These are phyloP conservation scores for Hypocryptadius cinnamomeus DNA, from an alignment of 2,113 vertebrate genomes.

Conservation along the genomic window DNA sequence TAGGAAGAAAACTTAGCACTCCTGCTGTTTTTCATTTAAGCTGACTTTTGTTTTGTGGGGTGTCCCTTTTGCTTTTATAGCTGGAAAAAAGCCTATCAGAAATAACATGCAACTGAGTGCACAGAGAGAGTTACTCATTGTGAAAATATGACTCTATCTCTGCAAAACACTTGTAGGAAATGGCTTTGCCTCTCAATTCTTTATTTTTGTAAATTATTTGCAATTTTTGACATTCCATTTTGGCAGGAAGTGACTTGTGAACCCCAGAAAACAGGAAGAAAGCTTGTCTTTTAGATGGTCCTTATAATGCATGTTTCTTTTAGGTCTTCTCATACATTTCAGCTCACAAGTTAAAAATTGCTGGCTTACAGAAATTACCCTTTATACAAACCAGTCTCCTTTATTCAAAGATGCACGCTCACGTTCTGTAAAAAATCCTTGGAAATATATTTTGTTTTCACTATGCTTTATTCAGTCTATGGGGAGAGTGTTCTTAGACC, in stretches of 20 bases:
- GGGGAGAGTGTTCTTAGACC: background rate
- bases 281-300: background rate
- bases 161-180: background rate
- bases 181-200: background rate
- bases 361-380: background rate
- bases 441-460: background rate
- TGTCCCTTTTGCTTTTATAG: background rate
- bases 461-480: background rate
- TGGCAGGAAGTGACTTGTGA: background rate
- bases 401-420: background rate
- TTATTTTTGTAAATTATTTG: background rate
- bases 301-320: background rate
- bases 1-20: background rate
- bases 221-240: background rate
- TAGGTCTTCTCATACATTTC: background rate
- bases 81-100: background rate
- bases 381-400: background rate
- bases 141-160: background rate
- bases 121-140: background rate
- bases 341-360: background rate
- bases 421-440: background rate
- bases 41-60: background rate
- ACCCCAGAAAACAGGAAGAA: background rate
- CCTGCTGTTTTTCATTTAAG: background rate
- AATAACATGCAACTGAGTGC: background rate